Base-by-base conservation (phyloP, 2,797 vertebrate species). In the Fratercula arctica region DNA sequence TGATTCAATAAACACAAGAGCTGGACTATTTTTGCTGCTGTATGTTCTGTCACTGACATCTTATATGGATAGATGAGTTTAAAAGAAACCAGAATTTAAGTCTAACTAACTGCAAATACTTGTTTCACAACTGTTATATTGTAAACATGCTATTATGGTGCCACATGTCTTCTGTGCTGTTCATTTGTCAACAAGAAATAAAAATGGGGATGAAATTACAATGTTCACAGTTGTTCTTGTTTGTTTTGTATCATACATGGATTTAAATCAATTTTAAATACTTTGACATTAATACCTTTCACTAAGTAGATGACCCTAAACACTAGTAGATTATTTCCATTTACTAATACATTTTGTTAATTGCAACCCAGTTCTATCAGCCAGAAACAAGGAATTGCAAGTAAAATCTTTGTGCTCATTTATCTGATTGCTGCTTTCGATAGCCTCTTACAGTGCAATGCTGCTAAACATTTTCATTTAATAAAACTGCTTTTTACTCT, bases 1-100 rank as follows among this genome's bases (percentile, higher is more conserved):
- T 80, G 25, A 61, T 87, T 72, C 15, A 90, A 96, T 79, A 97
- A 98, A 97, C 97, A 97, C 97, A 98, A 98, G 97, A 98, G 97
- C 97, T 98, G 97, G 97, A 97, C 98, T 97, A 16, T 74, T 91
- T 91, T 97, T 90, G 73, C 69, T 96, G 75, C 83, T 94, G 59
- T 87, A 56, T 87, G 92, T 87, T 95, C 88, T 96, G 95, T 95
- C 74, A 91, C 75, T 96, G 86, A 87, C 56, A 67, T 90, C 96
- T 95, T 93, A 81, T 81, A 77, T 74, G n/a, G 83, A 73, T 51
- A 56, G 41, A 48, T 73, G 23, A 87, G 54, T 90, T 94, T 48
- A 41, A 82, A 94, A 63, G 72, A 91, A 95, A 87, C 75, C 4
- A 24, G 60, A 93, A 85, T 94, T 92, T 73, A 93, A 80, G 48